Conservation (phyloP, 2,797 vertebrate species). For the Trichosurus vulpecula region DNA sequence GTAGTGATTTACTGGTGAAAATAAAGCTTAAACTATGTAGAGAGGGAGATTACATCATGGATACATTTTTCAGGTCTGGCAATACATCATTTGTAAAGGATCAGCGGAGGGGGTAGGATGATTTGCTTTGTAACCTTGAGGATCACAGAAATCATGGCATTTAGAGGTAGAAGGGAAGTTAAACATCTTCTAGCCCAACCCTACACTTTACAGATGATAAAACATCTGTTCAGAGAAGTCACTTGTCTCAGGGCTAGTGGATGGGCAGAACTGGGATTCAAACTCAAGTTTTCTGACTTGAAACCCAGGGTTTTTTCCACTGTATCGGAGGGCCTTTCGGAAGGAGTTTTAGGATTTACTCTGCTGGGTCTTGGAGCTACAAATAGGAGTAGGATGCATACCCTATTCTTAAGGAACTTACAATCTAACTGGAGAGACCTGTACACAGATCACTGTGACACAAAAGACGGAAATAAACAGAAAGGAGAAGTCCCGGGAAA, state of each 20-base stretch:
- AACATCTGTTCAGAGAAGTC: not conserved
- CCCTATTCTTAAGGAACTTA: not conserved
- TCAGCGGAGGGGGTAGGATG: not conserved
- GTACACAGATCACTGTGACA: not conserved
- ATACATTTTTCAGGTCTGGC: not conserved
- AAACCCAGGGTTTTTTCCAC: not conserved
- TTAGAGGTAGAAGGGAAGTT: not conserved
- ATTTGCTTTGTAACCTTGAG: constrained; percentile 19
- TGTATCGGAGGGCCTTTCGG: not conserved
- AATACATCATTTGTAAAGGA: constrained; percentile 1
- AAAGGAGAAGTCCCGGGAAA: not conserved
- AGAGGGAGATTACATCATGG: not conserved
- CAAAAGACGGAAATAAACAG: not conserved
- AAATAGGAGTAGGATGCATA: not conserved
- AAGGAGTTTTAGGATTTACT: not conserved
- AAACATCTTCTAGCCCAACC: not conserved
- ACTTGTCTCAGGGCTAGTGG: not conserved
- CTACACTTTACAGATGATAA: not conserved
- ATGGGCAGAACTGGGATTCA: not conserved
- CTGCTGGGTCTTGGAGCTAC: not conserved
- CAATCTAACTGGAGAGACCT: not conserved
- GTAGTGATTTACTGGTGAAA: not conserved
- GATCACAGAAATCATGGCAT: not conserved
- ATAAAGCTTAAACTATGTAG: constrained; percentile 8
- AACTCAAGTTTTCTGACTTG: not conserved